phyloP scores from a whole-genome alignment of 2,888 invertebrate genomes.

The Lucinisca nassula region DNA sequence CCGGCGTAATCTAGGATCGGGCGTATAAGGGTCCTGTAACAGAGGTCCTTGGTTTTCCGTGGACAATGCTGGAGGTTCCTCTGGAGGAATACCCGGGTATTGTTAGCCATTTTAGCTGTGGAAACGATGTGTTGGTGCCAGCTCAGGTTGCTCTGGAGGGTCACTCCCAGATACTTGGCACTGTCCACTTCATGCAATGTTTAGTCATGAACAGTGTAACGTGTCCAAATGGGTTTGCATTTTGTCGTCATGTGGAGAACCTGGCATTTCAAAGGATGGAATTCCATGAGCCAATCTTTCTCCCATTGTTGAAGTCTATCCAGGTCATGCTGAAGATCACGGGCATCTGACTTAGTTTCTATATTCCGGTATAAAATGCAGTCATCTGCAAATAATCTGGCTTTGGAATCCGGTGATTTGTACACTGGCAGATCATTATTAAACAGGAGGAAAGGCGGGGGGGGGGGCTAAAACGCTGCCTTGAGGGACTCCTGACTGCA shows the following conservation, averaged over 20 bases:
- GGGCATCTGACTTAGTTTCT: neutral
- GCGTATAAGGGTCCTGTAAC: constrained; percentile 30
- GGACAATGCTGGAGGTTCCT: constrained; percentile 30
- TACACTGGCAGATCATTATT: constrained; percentile 12
- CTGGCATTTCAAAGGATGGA: constrained; percentile 57
- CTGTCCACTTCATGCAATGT: neutral
- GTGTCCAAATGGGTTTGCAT: neutral
- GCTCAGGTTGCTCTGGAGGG: neutral
- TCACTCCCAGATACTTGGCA: constrained; percentile 8
- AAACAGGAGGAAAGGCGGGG: constrained; percentile 11
- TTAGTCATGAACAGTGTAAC: neutral
- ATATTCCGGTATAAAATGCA: constrained; percentile 23
- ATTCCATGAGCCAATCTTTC: constrained; percentile 49
- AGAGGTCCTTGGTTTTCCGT: constrained; percentile 33
- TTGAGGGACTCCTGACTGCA: constrained; percentile 30
- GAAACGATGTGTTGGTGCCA: constrained; percentile 28
- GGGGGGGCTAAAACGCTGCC: constrained; percentile 30
- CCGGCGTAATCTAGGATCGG: constrained; percentile 21
- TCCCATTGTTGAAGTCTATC: constrained; percentile 45
- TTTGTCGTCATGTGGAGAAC: constrained; percentile 27
- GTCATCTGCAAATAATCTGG: constrained; percentile 42
- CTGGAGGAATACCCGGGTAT: constrained; percentile 5
- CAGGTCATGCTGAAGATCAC: constrained; percentile 41
- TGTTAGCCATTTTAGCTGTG: constrained; percentile 7
- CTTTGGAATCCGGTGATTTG: constrained; percentile 13